These are phyloP conservation scores for Eudyptes chrysolophus DNA, from an alignment of 2,113 vertebrate genomes.

Conservation along the genomic window DNA sequence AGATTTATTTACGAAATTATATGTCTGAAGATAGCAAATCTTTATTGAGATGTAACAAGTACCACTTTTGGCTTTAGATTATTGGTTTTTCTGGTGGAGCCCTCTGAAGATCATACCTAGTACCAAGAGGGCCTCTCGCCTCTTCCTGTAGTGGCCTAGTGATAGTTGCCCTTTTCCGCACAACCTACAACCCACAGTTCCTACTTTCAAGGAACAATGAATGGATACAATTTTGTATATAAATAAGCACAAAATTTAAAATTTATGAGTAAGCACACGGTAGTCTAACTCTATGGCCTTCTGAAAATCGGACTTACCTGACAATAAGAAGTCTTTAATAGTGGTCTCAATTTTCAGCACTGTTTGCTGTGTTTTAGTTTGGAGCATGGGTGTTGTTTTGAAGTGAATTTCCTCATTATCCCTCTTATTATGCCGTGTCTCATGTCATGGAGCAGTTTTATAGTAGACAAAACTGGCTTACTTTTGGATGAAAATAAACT, in stretches of 20 bases:
- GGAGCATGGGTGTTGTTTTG: neutral
- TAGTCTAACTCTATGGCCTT: neutral
- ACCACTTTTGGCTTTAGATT: neutral
- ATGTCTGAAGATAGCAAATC: neutral
- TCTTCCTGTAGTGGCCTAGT: neutral
- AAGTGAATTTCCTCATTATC: neutral
- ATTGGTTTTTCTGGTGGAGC: neutral
- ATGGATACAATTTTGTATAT: neutral
- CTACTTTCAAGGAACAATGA: neutral
- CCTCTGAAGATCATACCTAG: neutral
- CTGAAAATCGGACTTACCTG: neutral
- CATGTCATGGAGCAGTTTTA: neutral
- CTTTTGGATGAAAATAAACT: neutral
- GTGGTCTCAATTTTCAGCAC: neutral
- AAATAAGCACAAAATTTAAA: neutral
- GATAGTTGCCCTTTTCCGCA: neutral
- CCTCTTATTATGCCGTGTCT: rapidly evolving
- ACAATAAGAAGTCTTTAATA: neutral
- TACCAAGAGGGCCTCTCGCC: neutral
- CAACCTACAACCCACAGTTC: neutral
- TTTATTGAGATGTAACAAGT: neutral
- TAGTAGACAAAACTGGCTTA: neutral
- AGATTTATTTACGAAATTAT: neutral
- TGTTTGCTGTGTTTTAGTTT: neutral
- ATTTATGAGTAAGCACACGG: neutral